Base-by-base conservation (phyloP, 2,888 invertebrate species). In the Amblyjoppa fuscipennis region DNA sequence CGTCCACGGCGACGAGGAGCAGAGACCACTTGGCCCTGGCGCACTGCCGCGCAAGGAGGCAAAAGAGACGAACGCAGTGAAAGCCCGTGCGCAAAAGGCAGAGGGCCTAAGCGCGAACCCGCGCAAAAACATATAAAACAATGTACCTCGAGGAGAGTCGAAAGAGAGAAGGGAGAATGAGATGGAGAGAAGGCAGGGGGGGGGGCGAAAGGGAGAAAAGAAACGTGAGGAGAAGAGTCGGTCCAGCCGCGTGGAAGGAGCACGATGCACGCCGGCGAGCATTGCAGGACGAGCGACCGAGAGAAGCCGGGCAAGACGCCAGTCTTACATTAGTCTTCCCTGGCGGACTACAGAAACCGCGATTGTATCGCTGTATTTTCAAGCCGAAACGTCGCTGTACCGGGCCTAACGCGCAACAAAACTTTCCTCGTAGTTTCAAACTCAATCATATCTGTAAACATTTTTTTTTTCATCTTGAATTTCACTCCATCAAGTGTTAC, bases 281-380 rank as follows among this genome's bases (percentile, higher is more conserved):
- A 83, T 81, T 84, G 71, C 70, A 84, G 84, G 66, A 82, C 82
- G 79, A 80, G 81, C 53, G 68, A 74, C 28, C 74, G 61, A 68
- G 64, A 41, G 77, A 77, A 83, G 74, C 78, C 87, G 89, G 88
- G 89, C 88, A 89, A 83, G 73, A 89, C 89, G 89, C 61, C 90
- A 90, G 90, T 90, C 90, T 87, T 84, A 49, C 83, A 77, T 76
- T 75, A 79, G 75, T 82, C 87, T 84, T 84, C 87, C 87, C 41
- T 68, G 38, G 70, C 34, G 59, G 64, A 73, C 79, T 70, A n/a
- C 70, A 77, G 76, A 73, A 25, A 25, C 51, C 25, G 76, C 53
- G 20, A 38, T 68, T 41, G 13, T 25, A 53, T 41, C 34, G 25
- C 51, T 31, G 5, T 28, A n/a, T 41, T 31, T 25, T 1, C 16